phyloP scores from a whole-genome alignment of 2,797 vertebrate species.

The Glyptemys insculpta region DNA sequence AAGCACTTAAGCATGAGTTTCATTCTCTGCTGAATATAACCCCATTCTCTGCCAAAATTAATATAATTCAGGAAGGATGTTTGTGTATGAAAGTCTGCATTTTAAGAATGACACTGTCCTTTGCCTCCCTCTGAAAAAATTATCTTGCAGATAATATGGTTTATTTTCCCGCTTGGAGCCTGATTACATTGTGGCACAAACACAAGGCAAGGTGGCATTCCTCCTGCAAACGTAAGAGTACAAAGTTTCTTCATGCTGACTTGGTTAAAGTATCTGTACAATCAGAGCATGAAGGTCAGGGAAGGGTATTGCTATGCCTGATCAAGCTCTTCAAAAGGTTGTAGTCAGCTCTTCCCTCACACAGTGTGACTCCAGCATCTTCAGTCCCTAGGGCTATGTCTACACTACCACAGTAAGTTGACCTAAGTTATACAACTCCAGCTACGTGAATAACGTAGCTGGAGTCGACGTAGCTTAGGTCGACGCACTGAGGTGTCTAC shows the following conservation, averaged over 20 bases:
- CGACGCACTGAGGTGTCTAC: too few species aligned
- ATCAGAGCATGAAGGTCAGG: conserved; percentile 70
- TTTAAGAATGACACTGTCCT: not conserved
- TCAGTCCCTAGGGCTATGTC: not conserved
- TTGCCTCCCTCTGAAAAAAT: conserved; percentile 18
- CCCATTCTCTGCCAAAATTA: not conserved
- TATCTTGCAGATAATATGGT: not conserved
- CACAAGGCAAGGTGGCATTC: not conserved
- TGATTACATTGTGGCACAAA: conserved; percentile 18
- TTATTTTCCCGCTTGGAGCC: not conserved
- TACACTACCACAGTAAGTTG: too few species aligned
- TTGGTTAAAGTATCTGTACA: conserved; percentile 54
- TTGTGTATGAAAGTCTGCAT: not conserved
- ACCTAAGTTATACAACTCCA: too few species aligned
- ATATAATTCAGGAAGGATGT: not conserved
- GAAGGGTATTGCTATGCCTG: conserved; percentile 26
- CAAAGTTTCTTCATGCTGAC: conserved; percentile 47
- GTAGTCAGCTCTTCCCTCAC: conserved; percentile 63
- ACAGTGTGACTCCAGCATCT: not conserved
- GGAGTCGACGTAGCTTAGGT: too few species aligned
- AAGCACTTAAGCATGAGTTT: not conserved
- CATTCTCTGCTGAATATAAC: not conserved
- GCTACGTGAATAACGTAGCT: too few species aligned
- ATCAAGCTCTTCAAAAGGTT: conserved; percentile 62
- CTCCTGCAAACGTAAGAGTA: conserved; percentile 31